Percentiles rank a stretch among this genome's conserved stretches.
phyloP scores from a whole-genome alignment of 2,888 invertebrate genomes.

The Eueremaeus valkanovi region DNA sequence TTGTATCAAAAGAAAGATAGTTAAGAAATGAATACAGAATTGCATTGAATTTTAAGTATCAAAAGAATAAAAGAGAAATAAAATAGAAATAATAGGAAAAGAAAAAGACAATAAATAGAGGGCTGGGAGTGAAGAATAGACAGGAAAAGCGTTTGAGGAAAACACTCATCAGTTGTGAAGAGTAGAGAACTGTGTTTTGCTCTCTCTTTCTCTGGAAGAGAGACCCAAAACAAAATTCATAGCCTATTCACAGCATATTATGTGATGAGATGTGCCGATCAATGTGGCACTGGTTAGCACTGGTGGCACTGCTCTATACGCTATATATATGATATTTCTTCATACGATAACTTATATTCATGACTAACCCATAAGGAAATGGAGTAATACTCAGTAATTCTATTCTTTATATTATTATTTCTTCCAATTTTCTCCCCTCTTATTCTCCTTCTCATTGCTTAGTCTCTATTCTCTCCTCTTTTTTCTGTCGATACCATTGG shows the following conservation, averaged over 20 bases:
- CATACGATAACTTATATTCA: not conserved
- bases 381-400: conserved; percentile 15
- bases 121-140: not conserved
- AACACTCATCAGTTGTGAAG: conserved; percentile 11
- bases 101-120: conserved; percentile 1
- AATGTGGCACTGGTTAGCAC: not conserved
- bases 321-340: not conserved
- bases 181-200: conserved; percentile 5
- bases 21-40: no score
- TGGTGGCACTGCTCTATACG: not conserved
- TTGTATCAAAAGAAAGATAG: no score
- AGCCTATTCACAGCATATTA: conserved; percentile 10
- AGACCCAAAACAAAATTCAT: not conserved
- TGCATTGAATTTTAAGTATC: not conserved
- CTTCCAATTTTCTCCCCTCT: not conserved
- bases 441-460: no score
- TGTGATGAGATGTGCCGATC: not conserved
- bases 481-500: not conserved
- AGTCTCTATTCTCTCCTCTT: not conserved
- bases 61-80: not conserved
- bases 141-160: not conserved
- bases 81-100: not conserved
- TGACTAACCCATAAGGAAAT: conserved; percentile 11
- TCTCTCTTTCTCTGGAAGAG: no score
- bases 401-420: not conserved